Base-by-base conservation (phyloP, 2,888 invertebrate genomes). In the Carcina quercana region DNA sequence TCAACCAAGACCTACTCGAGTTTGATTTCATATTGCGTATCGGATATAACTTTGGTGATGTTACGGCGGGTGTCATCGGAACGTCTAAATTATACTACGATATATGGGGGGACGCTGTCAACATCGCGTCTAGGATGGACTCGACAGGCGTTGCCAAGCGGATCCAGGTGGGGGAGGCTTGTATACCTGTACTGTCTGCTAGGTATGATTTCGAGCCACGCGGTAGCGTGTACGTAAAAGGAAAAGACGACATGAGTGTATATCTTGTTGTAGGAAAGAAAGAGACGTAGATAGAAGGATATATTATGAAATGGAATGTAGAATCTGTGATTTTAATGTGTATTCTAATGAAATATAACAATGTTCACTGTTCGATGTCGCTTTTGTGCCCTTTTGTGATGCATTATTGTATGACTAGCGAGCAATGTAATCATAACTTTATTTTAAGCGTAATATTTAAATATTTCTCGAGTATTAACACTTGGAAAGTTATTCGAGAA, bases 61-160 rank as follows among this genome's bases (percentile, higher is more conserved):
- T 98, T 0, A 97, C 97, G 0, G 97, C 98, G 0, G 97, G 97
- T 1, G 94, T 98, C 2, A 97, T 98, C 32, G 98, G 98, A 0
- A 97, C 97, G 5, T 94, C 94, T 1, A 98, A 98, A 63, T 82
- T 98, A 38, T 95, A 96, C 67, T 98, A 97, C 56, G 98, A 98
- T 68, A 98, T 98, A 52, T 98, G 98, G 98, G 98, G 98, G 0
- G 98, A 98, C 68, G 96, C 98, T 0, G 98, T 98, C 0, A 98
- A 98, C 68, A 96, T 98, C 35, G 96, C 98, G 0, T 95, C 95
- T 5, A 86, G 98, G 32, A 98, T 98, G 98, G 98, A 98, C 70
- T 95, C 96, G 0, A 98, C 97, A 0, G 98, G 98, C 0, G 90
- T 97, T 6, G 87, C 91, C 3, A 93, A 95, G 36, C 85, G 91